A percentile compares a stretch with the other conserved stretches of the same genome.
Evolutionary conservation across 2,797 vertebrate genomes (phyloP).

Genomic region (Myotis planiceps): DNA sequence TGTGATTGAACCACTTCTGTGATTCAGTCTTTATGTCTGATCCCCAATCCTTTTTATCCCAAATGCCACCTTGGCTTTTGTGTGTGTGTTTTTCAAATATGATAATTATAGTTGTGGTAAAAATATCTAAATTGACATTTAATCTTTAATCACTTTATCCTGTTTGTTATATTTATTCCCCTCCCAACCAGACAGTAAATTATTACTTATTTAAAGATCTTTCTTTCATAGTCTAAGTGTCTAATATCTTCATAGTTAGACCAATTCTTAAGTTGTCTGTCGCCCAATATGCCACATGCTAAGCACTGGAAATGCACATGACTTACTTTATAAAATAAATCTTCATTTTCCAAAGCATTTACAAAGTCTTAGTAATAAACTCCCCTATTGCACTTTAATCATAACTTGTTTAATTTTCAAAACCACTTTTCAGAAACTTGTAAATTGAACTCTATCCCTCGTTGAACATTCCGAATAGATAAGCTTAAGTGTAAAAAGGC

Average conservation of each 20-base stretch:
- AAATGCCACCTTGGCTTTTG: not conserved
- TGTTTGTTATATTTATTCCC: not conserved
- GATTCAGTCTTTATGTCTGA: not conserved
- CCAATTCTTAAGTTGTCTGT: not conserved
- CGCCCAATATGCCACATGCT: not conserved
- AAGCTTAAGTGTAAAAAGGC: not conserved
- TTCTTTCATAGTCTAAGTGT: not conserved
- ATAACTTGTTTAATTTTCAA: conserved; percentile 7
- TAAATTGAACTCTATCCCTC: not conserved
- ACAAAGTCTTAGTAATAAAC: not conserved
- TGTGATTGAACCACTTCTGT: not conserved
- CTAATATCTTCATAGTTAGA: not conserved
- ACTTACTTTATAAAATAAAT: not conserved
- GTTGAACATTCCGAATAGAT: not conserved
- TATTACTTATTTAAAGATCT: not conserved
- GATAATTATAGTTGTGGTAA: not conserved
- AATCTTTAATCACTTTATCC: not conserved
- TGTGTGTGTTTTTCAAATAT: not conserved
- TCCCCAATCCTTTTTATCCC: not conserved
- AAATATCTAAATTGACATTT: not conserved
- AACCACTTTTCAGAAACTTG: not conserved
- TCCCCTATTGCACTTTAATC: not conserved
- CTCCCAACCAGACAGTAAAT: not conserved
- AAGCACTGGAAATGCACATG: not conserved
- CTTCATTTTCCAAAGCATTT: not conserved